Evolutionary conservation across 2,113 vertebrate genomes (phyloP), one percentile per base, ranked within the genome.

Genomic region (Fregata magnificens): DNA sequence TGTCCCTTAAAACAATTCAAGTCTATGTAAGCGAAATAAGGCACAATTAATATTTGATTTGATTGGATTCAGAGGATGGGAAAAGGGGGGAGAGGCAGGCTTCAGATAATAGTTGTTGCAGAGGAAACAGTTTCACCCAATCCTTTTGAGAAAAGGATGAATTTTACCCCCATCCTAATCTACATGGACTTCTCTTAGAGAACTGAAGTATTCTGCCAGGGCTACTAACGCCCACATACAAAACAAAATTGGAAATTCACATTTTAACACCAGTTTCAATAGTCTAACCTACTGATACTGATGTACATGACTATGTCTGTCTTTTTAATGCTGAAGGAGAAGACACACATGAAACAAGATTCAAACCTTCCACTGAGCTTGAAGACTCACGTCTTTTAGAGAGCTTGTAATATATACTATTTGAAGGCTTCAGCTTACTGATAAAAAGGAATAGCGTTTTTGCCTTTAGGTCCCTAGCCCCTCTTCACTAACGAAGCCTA

Each of bases 1-100:
- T 97, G 95, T 98, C 95, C 97, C 96, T 98, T 98, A 98, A 97
- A 98, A 98, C 97, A 98, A 98, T 98, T 98, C 98, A 98, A 99
- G 98, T 98, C 98, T 98, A 98, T 98, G 95, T 96, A 98, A 99
- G 98, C 98, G 89, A 99, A 99, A 99, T 99, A 99, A 99, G 99
- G 99, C 99, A 99, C 99, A 98, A 99, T 99, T 99, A 99, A 99
- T 98, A 99, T 98, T 96, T 97, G 98, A 94, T 98, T 96, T 97
- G 98, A 93, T 98, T 96, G 93, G 97, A 98, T 98, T 98, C 97
- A 97, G 97, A 98, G 97, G 94, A 96, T 91, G 93, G 85, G 87
- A 91, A 95, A 85, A 96, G 81, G 44, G 77, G 83, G 85, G 95
- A 91, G 97, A 97, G 78, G 98, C 98, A 98, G 98, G 98, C 97